phyloP scores from a whole-genome alignment of 64 coral and sea anemone species.

The Catalaphyllia jardinei region DNA sequence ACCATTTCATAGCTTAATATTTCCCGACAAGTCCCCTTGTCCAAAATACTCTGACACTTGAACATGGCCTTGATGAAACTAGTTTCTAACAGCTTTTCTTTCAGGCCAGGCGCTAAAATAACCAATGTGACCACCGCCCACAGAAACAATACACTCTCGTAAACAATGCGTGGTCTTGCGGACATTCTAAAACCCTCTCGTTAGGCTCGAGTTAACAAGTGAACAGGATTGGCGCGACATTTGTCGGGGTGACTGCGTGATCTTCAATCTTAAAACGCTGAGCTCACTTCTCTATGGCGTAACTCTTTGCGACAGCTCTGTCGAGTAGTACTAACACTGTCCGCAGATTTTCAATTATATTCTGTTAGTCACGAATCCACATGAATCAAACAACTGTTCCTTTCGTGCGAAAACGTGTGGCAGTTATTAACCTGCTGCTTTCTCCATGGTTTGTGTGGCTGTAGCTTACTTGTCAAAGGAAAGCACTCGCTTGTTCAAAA shows the following conservation, averaged over 20 bases:
- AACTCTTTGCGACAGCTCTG: background rate
- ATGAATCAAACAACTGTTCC: background rate
- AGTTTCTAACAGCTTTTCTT: background rate
- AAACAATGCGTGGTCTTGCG: constrained; percentile 9
- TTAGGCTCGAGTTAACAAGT: background rate
- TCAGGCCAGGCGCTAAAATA: constrained; percentile 12
- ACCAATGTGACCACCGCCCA: constrained; percentile 27
- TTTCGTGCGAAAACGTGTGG: no score
- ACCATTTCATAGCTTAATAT: constrained; percentile 41
- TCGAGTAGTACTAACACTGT: background rate
- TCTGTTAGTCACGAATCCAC: background rate
- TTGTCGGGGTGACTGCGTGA: background rate
- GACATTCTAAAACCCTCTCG: background rate
- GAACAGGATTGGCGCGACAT: background rate
- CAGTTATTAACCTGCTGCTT: no score
- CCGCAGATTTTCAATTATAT: no score
- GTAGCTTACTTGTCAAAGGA: no score
- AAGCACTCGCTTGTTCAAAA: no score
- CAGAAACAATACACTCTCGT: constrained; percentile 11
- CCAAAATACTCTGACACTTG: constrained; percentile 26
- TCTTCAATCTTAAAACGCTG: background rate
- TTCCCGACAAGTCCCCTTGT: constrained; percentile 6
- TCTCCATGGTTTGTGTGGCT: no score
- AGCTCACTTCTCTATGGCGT: constrained; percentile 14
- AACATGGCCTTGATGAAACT: constrained; percentile 15